A percentile compares a stretch with the other conserved stretches of the same genome.
Evolutionary conservation across 2,888 invertebrate species (phyloP).

Genomic region (Papilio gigon): DNA sequence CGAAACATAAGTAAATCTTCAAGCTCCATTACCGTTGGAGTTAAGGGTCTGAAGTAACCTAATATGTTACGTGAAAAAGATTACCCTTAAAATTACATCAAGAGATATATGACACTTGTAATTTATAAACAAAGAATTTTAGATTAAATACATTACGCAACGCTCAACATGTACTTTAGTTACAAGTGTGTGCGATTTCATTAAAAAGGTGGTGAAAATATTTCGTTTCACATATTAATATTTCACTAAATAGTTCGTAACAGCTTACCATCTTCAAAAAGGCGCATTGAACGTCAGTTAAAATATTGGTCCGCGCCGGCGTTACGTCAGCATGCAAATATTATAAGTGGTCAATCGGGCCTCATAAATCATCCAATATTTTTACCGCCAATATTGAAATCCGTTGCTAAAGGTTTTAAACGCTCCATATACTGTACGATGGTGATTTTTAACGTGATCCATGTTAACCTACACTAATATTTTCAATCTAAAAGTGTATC

Average conservation of each 20-base stretch:
- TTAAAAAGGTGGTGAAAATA: too few species aligned
- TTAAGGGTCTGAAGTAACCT: not conserved
- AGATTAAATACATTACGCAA: too few species aligned
- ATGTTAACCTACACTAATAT: constrained; percentile 2
- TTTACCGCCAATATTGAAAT: constrained; percentile 34
- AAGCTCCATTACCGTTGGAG: not conserved
- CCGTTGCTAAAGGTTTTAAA: constrained; percentile 33
- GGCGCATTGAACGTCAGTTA: constrained; percentile 22
- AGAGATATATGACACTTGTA: too few species aligned
- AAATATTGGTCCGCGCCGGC: constrained; percentile 34
- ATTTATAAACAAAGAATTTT: too few species aligned
- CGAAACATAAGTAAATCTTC: not conserved
- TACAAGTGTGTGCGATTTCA: too few species aligned
- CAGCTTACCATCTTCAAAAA: constrained; percentile 24
- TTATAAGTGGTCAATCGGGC: constrained; percentile 41
- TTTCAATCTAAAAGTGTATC: too few species aligned
- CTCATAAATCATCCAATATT: constrained; percentile 40
- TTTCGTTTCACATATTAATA: too few species aligned
- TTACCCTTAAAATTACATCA: not conserved
- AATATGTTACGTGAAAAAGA: not conserved
- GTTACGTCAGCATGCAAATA: constrained; percentile 40
- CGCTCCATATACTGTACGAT: constrained; percentile 7
- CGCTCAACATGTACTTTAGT: too few species aligned
- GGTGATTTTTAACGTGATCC: constrained; percentile 11
- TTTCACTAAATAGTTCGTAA: constrained; percentile 15